Conservation (phyloP, 1,140 invertebrate genomes). For the Heliconius hewitsoni region DNA sequence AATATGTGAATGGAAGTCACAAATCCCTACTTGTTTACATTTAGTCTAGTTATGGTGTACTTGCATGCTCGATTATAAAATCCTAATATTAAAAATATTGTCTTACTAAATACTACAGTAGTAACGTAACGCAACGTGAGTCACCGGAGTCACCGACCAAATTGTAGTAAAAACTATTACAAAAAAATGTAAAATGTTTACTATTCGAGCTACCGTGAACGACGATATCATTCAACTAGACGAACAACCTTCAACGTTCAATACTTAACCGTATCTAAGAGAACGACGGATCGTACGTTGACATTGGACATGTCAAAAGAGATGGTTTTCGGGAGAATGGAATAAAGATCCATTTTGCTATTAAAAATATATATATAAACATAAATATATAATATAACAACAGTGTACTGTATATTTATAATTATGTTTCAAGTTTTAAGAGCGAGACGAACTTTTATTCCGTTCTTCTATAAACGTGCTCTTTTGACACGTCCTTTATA, state of each 20-base stretch:
- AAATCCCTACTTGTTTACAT: slow-evolving; percentile 63
- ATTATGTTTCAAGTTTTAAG: too few species aligned
- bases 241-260: slow-evolving; percentile 16
- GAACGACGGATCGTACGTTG: background rate
- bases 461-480: too few species aligned
- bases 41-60: slow-evolving; percentile 47
- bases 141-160: slow-evolving; percentile 52
- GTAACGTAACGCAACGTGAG: slow-evolving; percentile 22
- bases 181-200: slow-evolving; percentile 23
- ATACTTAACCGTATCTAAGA: slow-evolving; percentile 19
- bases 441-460: too few species aligned
- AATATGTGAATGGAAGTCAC: slow-evolving; percentile 9
- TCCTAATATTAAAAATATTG: slow-evolving; percentile 33
- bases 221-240: slow-evolving; percentile 18
- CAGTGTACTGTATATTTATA: too few species aligned
- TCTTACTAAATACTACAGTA: slow-evolving; percentile 26
- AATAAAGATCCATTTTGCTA: too few species aligned
- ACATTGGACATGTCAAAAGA: too few species aligned
- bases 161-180: slow-evolving; percentile 29
- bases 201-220: slow-evolving; percentile 37
- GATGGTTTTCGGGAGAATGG: too few species aligned
- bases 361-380: too few species aligned
- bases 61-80: slow-evolving; percentile 35
- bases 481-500: too few species aligned
- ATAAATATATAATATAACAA: too few species aligned